Base-by-base conservation (phyloP, 2,888 invertebrate species). In the Pasiphila rectangulata region DNA sequence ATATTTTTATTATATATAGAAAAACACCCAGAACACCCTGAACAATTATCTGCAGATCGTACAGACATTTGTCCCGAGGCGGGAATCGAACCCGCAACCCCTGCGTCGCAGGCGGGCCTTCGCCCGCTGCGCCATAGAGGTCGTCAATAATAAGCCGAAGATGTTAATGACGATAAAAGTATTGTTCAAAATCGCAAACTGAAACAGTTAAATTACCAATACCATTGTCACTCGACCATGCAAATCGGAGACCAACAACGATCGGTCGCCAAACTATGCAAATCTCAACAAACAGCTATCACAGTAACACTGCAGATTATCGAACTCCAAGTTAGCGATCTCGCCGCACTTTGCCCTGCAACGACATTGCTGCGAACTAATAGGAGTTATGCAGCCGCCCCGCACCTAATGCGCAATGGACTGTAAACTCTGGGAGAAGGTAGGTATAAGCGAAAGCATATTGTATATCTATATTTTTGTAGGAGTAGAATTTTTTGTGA, bases 271-370 rank as follows among this genome's bases (percentile, higher is more conserved):
- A 19, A 42, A 32, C 42, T 38, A 37, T 30, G 24, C 20, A 25
- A 20, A 38, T 34, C 24, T 42, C 15, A 6, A 10, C 29, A 44
- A 29, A 46, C 45, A 38, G 20, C 37, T 42, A 39, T 29, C 43
- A 15, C 27, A 35, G 34, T 21, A 27, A 5, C 43, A 10, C 23
- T 29, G 27, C 16, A 43, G 37, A 38, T 29, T 40, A 29, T 19
- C 6, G 21, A 35, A 27, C 29, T 21, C 19, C 20, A 35, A 50
- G 42, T 50, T 42, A 21, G 37, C 20, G 17, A 30, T 38, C 41
- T 37, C 45, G 47, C n/a, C n/a, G 50, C 39, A 51, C 47, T 51
- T 36, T 42, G 40, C 23, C 32, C 35, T 39, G 35, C 21, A 36
- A 25, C 42, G 23, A 27, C 17, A 50, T 34, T 50, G 50, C 41